A percentile compares a stretch with the other conserved stretches of the same genome.
Conservation (phyloP, 2,113 vertebrate genomes). For the Erythrolamprus reginae region DNA sequence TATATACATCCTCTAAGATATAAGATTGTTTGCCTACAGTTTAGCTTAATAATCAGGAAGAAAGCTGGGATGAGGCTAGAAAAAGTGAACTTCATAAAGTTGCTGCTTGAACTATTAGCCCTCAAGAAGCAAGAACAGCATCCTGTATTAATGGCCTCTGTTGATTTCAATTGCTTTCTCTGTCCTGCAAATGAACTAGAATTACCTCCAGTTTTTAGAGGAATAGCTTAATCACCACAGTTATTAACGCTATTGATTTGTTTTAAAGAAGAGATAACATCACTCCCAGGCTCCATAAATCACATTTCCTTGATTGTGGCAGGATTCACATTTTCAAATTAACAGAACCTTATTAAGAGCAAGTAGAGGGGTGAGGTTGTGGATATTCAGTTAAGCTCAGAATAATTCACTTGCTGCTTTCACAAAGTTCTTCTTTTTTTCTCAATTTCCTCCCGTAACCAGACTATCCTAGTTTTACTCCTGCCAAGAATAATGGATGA, state of each 20-base stretch:
- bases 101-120: neutral
- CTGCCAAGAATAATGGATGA: constrained; percentile 29
- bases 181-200: constrained; percentile 26
- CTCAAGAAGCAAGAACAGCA: neutral
- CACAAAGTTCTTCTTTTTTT: neutral
- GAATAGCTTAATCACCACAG: neutral
- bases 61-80: neutral
- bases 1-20: neutral
- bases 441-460: neutral
- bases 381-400: constrained; percentile 48
- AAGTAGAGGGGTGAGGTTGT: constrained; percentile 33
- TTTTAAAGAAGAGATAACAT: constrained; percentile 39
- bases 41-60: neutral
- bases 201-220: constrained; percentile 4
- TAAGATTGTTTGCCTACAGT: neutral
- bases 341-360: constrained; percentile 50
- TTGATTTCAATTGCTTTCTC: constrained; percentile 19
- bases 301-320: constrained; percentile 29
- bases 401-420: constrained; percentile 39
- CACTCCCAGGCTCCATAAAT: constrained; percentile 38
- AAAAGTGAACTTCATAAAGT: neutral
- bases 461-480: neutral
- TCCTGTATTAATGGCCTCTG: neutral
- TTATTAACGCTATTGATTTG: constrained; percentile 46
- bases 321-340: constrained; percentile 50